Percentiles rank a stretch among this genome's conserved stretches.
These are phyloP conservation scores for Sakesphorus luctuosus DNA, from an alignment of 2,113 vertebrate species.

Conservation along the genomic window DNA sequence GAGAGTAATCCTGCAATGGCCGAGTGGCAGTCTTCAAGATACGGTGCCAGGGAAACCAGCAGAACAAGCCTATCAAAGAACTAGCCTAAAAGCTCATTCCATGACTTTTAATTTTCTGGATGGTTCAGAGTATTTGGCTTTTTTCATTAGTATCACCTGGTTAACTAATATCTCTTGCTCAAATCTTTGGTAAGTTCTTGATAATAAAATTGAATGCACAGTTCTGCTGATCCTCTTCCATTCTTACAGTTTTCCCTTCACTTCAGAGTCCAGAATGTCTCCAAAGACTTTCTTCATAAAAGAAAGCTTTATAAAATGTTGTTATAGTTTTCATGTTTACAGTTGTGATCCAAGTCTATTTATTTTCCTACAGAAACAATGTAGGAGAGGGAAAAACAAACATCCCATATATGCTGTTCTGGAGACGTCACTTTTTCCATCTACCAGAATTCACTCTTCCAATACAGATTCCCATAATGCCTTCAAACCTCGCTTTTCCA, in stretches of 20 bases:
- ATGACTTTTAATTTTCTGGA: background rate
- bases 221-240: background rate
- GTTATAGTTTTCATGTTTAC: background rate
- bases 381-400: background rate
- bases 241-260: background rate
- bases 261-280: background rate
- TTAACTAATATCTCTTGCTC: background rate
- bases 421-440: background rate
- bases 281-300: background rate
- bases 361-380: background rate
- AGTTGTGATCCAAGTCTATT: background rate
- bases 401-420: background rate
- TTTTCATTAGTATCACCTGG: background rate
- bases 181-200: background rate
- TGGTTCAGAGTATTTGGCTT: background rate
- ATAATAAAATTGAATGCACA: background rate
- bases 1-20: background rate
- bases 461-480: background rate
- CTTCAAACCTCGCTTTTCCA: conserved; percentile 9
- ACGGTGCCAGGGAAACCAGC: background rate
- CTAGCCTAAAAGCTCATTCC: background rate
- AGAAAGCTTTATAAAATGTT: background rate
- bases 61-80: background rate
- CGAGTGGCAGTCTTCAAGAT: background rate
- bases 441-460: background rate